phyloP scores from a whole-genome alignment of 2,797 vertebrate species.

The Pseudocheirus occidentalis region DNA sequence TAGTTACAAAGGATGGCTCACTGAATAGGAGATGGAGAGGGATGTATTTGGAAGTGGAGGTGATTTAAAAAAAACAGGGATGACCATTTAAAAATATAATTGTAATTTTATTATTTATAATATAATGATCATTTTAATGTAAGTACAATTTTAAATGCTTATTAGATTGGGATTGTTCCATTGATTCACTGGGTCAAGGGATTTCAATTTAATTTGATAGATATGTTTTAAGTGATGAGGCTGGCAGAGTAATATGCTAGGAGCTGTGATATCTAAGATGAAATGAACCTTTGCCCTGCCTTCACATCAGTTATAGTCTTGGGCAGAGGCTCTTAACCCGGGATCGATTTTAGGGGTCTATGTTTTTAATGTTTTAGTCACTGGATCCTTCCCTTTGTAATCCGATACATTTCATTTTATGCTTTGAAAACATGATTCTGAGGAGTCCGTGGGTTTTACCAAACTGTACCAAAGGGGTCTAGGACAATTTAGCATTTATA shows the following conservation, averaged over 20 bases:
- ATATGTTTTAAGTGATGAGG: not conserved
- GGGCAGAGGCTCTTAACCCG: not conserved
- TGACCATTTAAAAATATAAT: not conserved
- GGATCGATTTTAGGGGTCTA: not conserved
- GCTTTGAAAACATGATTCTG: not conserved
- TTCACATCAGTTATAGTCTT: not conserved
- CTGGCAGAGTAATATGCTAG: not conserved
- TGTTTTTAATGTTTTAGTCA: not conserved
- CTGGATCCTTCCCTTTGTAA: not conserved
- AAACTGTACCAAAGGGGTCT: not conserved
- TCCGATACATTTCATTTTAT: not conserved
- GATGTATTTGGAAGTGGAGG: not conserved
- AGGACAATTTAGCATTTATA: not conserved
- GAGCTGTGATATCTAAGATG: not conserved
- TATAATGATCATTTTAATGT: not conserved
- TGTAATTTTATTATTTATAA: not conserved
- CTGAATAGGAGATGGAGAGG: not conserved
- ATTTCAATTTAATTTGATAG: not conserved
- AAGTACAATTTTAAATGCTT: not conserved
- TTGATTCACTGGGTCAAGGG: not conserved
- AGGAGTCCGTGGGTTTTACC: not conserved
- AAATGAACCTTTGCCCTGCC: not conserved
- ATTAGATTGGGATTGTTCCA: not conserved
- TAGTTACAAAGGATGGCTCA: not conserved
- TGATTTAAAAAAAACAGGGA: not conserved